Evolutionary conservation across 2,113 vertebrate species (phyloP).

Genomic region (Dunckerocampus dactyliophorus): DNA sequence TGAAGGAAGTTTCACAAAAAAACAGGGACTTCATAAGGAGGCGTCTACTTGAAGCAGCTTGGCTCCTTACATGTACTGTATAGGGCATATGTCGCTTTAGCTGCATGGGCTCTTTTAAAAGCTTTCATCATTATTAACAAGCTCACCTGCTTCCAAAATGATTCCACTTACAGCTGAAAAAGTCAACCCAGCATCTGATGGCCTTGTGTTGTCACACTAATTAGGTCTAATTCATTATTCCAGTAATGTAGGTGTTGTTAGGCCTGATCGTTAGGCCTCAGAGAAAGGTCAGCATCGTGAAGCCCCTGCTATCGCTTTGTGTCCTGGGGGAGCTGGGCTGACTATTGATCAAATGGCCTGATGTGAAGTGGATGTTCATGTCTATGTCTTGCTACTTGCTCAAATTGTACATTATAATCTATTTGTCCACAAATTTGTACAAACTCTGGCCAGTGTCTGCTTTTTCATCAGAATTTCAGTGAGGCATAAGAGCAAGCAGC

Average conservation of each 20-base stretch:
- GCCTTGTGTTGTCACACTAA: slow-evolving; percentile 20
- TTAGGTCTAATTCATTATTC: slow-evolving; percentile 44
- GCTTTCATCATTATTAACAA: slow-evolving; percentile 14
- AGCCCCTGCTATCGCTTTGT: slow-evolving; percentile 41
- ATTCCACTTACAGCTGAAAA: slow-evolving; percentile 19
- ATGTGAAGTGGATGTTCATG: slow-evolving; percentile 24
- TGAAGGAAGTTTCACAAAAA: background rate
- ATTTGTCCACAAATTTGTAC: no score
- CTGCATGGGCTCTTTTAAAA: slow-evolving; percentile 22
- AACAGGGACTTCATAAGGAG: background rate
- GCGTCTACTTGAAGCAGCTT: background rate
- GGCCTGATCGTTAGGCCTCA: slow-evolving; percentile 19
- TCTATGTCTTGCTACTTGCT: slow-evolving; percentile 8
- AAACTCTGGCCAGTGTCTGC: no score
- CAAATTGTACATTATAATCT: background rate
- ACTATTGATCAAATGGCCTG: slow-evolving; percentile 44
- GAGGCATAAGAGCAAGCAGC: no score
- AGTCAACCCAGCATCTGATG: slow-evolving; percentile 13
- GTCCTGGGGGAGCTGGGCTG: slow-evolving; percentile 11
- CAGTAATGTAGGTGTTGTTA: slow-evolving; percentile 11
- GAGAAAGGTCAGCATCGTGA: slow-evolving; percentile 48
- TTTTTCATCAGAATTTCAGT: no score
- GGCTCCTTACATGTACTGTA: slow-evolving; percentile 6
- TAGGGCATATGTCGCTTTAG: background rate
- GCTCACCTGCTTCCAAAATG: slow-evolving; percentile 12